Evolutionary conservation across 2,797 vertebrate genomes (phyloP).

Genomic region (Lagodon rhomboides): DNA sequence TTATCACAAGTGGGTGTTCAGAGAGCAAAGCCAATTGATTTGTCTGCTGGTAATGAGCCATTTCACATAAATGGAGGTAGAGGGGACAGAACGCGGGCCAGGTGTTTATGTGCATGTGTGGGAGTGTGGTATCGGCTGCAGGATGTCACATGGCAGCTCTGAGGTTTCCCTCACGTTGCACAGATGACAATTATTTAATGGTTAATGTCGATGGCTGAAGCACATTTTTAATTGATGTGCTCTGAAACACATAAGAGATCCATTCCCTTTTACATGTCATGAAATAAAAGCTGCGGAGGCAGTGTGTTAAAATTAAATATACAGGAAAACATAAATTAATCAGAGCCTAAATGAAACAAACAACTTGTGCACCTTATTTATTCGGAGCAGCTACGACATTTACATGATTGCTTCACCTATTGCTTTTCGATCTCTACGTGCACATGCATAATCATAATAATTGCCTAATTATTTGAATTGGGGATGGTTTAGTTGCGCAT

Average conservation of each 20-base stretch:
- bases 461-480: conserved; percentile 49
- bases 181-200: conserved; percentile 31
- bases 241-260: conserved; percentile 1
- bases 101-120: conserved; percentile 74
- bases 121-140: conserved; percentile 60
- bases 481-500: conserved; percentile 31
- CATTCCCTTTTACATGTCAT: background rate
- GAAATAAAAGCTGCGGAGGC: conserved; percentile 23
- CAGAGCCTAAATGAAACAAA: conserved; percentile 38
- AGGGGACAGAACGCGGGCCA: conserved; percentile 65
- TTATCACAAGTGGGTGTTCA: conserved; percentile 84
- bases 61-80: conserved; percentile 77
- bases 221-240: conserved; percentile 28
- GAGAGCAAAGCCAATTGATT: conserved; percentile 85
- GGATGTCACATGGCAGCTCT: conserved; percentile 58
- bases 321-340: conserved; percentile 29
- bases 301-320: conserved; percentile 26
- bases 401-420: conserved; percentile 51
- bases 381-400: conserved; percentile 36
- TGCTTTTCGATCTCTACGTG: conserved; percentile 23
- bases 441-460: conserved; percentile 54
- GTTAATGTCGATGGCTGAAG: conserved; percentile 26
- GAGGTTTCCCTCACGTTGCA: conserved; percentile 53
- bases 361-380: conserved; percentile 40
- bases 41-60: conserved; percentile 85